Evolutionary conservation across 2,888 invertebrate genomes (phyloP), one percentile per base, ranked within the genome.

Genomic region (Zaprionus obscuricornis): DNA sequence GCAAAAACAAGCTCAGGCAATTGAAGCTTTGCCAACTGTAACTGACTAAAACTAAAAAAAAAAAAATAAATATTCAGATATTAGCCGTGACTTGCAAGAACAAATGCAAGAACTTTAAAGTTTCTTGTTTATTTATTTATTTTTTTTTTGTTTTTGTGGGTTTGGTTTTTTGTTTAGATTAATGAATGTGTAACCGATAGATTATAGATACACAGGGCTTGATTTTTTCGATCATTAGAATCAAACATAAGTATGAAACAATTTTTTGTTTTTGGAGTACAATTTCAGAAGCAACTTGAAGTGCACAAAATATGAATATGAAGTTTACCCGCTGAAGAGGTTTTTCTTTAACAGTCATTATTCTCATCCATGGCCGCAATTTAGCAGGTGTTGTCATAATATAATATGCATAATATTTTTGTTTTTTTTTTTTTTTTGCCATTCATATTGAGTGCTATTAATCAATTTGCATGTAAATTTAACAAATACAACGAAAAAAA

Each of bases 381-480:
- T 62, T 55, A 50, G 46, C 66, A 64, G 74, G 52, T 70, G 70
- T 40, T 54, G 20, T 36, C 13, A 36, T 37, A 46, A 26, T 42
- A 55, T 51, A 31, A n/a, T 11, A 13, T 33, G 6, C 3, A 11
- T 34, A 17, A n/a, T n/a, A n/a, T n/a, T n/a, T n/a, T n/a, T n/a
- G n/a, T n/a, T n/a, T n/a, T n/a, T n/a, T n/a, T n/a, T n/a, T 34
- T 17, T 10, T 34, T 16, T 7, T 16, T n/a, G n/a, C n/a, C n/a
- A n/a, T n/a, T n/a, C n/a, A n/a, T n/a, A 11, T 45, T 20, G 36
- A 11, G 29, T 31, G 24, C 26, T 40, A 43, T 59, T 40, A 72
- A 81, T 68, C 59, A 63, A 68, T 73, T 81, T 54, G 57, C 69
- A 73, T 79, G 77, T 66, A 62, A 56, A 73, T 68, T 55, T 31